Evolutionary conservation across 2,888 invertebrate species (phyloP).

Genomic region (Auanema freiburgensis): DNA sequence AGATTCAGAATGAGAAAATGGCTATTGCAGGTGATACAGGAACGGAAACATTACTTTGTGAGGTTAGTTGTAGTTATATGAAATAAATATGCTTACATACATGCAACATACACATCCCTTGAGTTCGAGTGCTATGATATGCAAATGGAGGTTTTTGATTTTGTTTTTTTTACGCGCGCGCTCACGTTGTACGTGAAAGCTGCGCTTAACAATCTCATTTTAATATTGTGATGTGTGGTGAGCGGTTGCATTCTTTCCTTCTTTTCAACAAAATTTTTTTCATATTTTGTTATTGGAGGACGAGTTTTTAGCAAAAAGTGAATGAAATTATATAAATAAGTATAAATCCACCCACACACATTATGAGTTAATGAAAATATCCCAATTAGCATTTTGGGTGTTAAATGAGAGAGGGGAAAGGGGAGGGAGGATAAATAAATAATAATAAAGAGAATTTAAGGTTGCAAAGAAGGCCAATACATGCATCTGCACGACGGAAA

Average conservation of each 20-base stretch:
- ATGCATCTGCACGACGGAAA: constrained; percentile 10
- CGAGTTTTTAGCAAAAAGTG: too few species aligned
- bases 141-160: neutral
- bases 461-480: constrained; percentile 18
- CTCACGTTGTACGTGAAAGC: neutral
- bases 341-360: neutral
- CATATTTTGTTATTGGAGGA: too few species aligned
- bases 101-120: neutral
- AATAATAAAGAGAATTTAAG: constrained; percentile 8
- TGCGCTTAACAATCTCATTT: too few species aligned
- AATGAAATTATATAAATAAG: neutral
- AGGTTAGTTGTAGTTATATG: constrained; percentile 7
- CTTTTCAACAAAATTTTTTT: too few species aligned
- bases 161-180: neutral
- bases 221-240: too few species aligned
- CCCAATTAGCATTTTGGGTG: neutral
- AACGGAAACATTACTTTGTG: constrained; percentile 19
- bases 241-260: too few species aligned
- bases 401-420: too few species aligned
- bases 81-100: neutral
- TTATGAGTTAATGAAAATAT: constrained; percentile 1
- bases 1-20: constrained; percentile 1
- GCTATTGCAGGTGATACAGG: constrained; percentile 12
- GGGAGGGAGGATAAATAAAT: neutral
- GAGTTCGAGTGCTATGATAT: neutral